Percentiles rank a stretch among this genome's conserved stretches.
Evolutionary conservation across 1,140 invertebrate genomes (phyloP).

Genomic region (Maconellicoccus hirsutus): DNA sequence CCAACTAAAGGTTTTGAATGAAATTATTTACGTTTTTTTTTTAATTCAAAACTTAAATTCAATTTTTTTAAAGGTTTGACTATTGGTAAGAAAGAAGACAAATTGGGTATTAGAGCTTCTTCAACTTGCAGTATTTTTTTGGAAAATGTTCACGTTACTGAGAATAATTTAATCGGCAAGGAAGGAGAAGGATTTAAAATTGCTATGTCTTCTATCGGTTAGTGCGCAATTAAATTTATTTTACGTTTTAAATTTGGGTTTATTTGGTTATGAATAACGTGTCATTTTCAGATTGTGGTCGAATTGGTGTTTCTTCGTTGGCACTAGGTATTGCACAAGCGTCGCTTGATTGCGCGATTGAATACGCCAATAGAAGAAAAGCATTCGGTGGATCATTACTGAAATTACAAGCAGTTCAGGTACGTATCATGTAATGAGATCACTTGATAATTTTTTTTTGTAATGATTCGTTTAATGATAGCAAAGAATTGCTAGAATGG

Average conservation of each 20-base stretch:
- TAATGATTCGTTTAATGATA: background rate
- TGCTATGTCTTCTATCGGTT: constrained; percentile 38
- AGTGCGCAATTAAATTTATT: background rate
- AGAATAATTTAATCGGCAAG: constrained; percentile 47
- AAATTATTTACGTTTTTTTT: constrained; percentile 34
- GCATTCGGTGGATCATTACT: constrained; percentile 46
- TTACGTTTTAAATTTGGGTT: background rate
- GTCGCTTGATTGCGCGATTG: constrained; percentile 47
- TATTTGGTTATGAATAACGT: background rate
- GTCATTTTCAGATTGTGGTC: constrained; percentile 37
- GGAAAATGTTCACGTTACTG: constrained; percentile 56
- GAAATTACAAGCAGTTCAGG: constrained; percentile 45
- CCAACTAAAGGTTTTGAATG: constrained; percentile 32
- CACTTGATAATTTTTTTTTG: background rate
- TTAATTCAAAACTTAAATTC: constrained; percentile 34
- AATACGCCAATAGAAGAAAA: constrained; percentile 45
- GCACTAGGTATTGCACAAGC: constrained; percentile 44
- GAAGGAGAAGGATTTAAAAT: constrained; percentile 46
- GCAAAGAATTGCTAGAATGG: constrained; percentile 45
- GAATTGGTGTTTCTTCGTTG: constrained; percentile 45
- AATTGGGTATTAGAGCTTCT: constrained; percentile 57
- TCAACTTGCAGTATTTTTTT: constrained; percentile 64
- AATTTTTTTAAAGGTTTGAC: constrained; percentile 37
- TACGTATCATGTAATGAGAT: constrained; percentile 24
- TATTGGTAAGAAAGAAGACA: constrained; percentile 54